These are phyloP conservation scores for Subacronicta megacephala DNA, from an alignment of 2,888 invertebrate species.

Conservation along the genomic window DNA sequence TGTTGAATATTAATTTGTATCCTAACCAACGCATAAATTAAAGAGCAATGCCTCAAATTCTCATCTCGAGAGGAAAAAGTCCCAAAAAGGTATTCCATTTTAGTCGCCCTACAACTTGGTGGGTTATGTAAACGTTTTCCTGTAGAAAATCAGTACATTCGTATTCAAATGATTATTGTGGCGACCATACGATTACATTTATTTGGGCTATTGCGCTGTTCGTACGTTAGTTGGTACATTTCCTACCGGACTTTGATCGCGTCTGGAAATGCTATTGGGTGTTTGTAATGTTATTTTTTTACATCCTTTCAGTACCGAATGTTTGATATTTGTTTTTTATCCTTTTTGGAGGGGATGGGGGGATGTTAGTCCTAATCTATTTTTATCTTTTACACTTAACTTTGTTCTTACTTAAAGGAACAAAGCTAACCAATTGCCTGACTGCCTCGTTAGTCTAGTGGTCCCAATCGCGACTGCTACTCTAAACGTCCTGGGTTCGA, in stretches of 20 bases:
- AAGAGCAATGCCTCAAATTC: neutral
- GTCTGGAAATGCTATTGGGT: slow-evolving; percentile 28
- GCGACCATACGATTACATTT: slow-evolving; percentile 82
- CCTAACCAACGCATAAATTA: slow-evolving; percentile 9
- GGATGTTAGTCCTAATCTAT: no score
- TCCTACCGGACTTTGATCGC: slow-evolving; percentile 62
- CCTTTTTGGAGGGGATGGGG: no score
- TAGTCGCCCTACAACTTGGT: slow-evolving; percentile 48
- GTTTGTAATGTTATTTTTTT: slow-evolving; percentile 5
- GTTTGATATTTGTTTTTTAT: no score
- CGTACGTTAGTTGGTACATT: slow-evolving; percentile 57
- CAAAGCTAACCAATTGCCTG: no score
- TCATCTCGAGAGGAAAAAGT: slow-evolving; percentile 40
- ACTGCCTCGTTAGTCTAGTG: no score
- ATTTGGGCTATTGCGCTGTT: slow-evolving; percentile 76
- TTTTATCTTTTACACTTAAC: no score
- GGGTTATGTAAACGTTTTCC: slow-evolving; percentile 53
- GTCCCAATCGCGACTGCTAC: no score
- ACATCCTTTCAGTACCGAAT: neutral
- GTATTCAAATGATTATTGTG: slow-evolving; percentile 89
- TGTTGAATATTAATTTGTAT: no score
- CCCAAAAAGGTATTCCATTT: slow-evolving; percentile 62
- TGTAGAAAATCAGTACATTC: slow-evolving; percentile 83
- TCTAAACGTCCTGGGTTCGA: no score
- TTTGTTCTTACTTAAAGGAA: no score